Percentiles rank a stretch among this genome's conserved stretches.
Evolutionary conservation across 2,888 invertebrate genomes (phyloP).

Genomic region (Cephus pulcher): DNA sequence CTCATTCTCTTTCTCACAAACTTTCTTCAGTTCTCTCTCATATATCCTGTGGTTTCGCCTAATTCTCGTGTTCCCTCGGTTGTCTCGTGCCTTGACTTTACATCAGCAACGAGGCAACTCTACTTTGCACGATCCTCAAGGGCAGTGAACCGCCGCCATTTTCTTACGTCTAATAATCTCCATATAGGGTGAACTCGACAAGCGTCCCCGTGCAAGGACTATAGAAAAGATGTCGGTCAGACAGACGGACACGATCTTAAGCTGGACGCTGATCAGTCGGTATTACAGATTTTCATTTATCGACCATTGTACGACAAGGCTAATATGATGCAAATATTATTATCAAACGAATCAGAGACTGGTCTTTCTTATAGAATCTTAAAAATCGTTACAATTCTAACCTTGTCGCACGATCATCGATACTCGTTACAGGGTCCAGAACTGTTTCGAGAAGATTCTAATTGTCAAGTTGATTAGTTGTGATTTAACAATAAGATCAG

Average conservation of each 20-base stretch:
- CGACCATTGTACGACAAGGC: background rate
- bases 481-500: background rate
- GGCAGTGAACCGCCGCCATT: background rate
- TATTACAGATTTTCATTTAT: background rate
- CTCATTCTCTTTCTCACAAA: background rate
- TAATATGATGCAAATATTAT: background rate
- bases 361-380: background rate
- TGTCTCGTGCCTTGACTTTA: background rate
- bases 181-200: background rate
- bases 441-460: background rate
- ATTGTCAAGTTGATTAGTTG: background rate
- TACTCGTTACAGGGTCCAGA: background rate
- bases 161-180: conserved; percentile 3
- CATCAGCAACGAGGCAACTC: background rate
- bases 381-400: background rate
- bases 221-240: background rate
- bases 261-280: background rate
- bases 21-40: conserved; percentile 25
- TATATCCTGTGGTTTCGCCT: conserved; percentile 13
- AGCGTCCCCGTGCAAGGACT: background rate
- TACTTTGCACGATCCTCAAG: background rate
- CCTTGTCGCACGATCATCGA: background rate
- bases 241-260: background rate
- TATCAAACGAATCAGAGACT: background rate
- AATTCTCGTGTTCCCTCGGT: background rate